Evolutionary conservation across 92 coral and sea anemone species (phyloP).

Genomic region (Siderastrea radians): DNA sequence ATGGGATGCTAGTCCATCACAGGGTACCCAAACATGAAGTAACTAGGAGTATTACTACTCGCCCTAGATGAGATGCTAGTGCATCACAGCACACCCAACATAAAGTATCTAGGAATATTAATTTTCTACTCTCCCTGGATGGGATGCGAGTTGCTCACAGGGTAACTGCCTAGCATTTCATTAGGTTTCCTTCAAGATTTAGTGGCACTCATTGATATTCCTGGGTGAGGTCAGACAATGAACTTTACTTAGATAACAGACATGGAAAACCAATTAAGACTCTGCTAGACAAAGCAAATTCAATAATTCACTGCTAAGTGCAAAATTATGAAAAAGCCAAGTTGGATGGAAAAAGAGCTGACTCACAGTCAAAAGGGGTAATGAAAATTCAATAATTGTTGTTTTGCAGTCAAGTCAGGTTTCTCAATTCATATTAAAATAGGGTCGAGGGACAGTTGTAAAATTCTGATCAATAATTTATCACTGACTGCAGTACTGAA

Average conservation of each 20-base stretch:
- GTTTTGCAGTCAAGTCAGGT: not conserved
- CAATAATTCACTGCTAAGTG: not conserved
- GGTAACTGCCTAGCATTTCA: too few relatives aligned
- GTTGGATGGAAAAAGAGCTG: not conserved
- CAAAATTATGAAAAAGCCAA: not conserved
- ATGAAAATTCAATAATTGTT: not conserved
- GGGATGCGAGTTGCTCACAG: too few relatives aligned
- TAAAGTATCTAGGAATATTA: too few relatives aligned
- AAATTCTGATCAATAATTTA: not conserved
- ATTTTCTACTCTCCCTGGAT: too few relatives aligned
- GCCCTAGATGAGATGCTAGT: too few relatives aligned
- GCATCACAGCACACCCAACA: too few relatives aligned
- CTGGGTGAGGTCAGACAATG: too few relatives aligned
- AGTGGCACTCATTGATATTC: too few relatives aligned
- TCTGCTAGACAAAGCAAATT: slow-evolving; percentile 9
- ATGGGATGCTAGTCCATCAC: not conserved
- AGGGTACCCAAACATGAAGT: not conserved
- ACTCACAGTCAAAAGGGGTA: not conserved
- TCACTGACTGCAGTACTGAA: not conserved
- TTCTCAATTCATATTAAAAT: not conserved
- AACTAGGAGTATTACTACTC: too few relatives aligned
- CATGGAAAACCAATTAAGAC: not conserved
- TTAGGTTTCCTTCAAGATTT: too few relatives aligned
- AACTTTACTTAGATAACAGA: not conserved
- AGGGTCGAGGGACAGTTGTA: not conserved